phyloP scores from a whole-genome alignment of 1,140 invertebrate species.

The Drosophila subpulchrella region DNA sequence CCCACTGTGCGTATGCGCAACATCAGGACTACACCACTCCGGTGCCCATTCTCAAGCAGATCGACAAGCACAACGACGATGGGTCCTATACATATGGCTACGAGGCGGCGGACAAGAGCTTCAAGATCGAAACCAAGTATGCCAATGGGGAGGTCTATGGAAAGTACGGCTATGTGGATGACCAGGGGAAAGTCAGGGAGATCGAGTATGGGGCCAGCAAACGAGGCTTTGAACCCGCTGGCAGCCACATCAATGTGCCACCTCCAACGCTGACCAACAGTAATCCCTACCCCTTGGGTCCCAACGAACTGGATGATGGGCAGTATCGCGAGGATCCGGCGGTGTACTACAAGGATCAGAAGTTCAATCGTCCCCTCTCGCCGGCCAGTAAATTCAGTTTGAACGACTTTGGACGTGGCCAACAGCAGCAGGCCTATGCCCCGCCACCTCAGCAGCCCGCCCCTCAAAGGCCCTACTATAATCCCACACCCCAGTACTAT shows the following conservation, averaged over 20 bases:
- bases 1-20: constrained; percentile 67
- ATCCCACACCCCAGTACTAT: constrained; percentile 68
- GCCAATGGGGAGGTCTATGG: constrained; percentile 92
- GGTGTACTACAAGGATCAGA: constrained; percentile 91
- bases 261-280: constrained; percentile 88
- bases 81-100: constrained; percentile 95
- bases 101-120: constrained; percentile 95
- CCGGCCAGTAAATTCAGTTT: constrained; percentile 77
- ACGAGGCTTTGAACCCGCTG: constrained; percentile 93
- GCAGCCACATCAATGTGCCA: constrained; percentile 91
- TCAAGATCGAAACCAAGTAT: constrained; percentile 96
- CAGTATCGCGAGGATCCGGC: constrained; percentile 92
- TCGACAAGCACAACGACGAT: constrained; percentile 94
- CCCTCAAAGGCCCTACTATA: constrained; percentile 78
- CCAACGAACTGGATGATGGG: constrained; percentile 91
- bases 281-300: constrained; percentile 86
- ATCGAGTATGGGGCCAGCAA: constrained; percentile 95
- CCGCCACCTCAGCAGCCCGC: constrained; percentile 45
- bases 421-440: constrained; percentile 54
- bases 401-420: constrained; percentile 61
- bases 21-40: constrained; percentile 86
- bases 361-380: constrained; percentile 86
- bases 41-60: constrained; percentile 93
- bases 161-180: constrained; percentile 89
- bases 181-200: constrained; percentile 90